Evolutionary conservation across 1,140 invertebrate genomes (phyloP).

Genomic region (Delia radicum): DNA sequence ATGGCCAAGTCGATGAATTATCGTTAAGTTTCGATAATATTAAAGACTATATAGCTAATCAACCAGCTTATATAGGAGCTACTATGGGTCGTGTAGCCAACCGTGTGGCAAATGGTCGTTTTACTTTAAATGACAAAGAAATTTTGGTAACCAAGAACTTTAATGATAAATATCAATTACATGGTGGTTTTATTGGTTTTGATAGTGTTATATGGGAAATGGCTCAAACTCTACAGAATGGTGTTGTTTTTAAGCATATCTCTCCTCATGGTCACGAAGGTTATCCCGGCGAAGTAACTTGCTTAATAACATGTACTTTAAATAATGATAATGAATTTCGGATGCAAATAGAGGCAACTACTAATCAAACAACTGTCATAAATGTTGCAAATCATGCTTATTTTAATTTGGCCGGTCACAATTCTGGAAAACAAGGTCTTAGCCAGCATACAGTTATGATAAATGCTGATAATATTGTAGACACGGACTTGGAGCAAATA

Average conservation of each 20-base stretch:
- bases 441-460: slow-evolving; percentile 75
- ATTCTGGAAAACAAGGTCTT: slow-evolving; percentile 59
- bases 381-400: slow-evolving; percentile 93
- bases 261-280: slow-evolving; percentile 83
- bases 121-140: slow-evolving; percentile 66
- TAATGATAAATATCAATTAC: slow-evolving; percentile 70
- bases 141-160: slow-evolving; percentile 74
- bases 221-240: slow-evolving; percentile 54
- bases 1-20: slow-evolving; percentile 68
- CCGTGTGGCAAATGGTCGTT: slow-evolving; percentile 72
- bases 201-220: slow-evolving; percentile 74
- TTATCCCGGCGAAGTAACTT: slow-evolving; percentile 73
- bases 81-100: slow-evolving; percentile 88
- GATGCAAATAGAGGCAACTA: slow-evolving; percentile 72
- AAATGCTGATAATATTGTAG: slow-evolving; percentile 73
- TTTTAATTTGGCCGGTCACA: slow-evolving; percentile 88
- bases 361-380: slow-evolving; percentile 77
- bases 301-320: slow-evolving; percentile 71
- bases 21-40: slow-evolving; percentile 77
- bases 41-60: slow-evolving; percentile 54
- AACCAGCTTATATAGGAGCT: slow-evolving; percentile 75
- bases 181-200: slow-evolving; percentile 86
- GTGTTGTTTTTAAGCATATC: slow-evolving; percentile 66
- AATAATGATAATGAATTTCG: slow-evolving; percentile 69
- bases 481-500: slow-evolving; percentile 70